These are phyloP conservation scores for Pleuronectes platessa DNA, from an alignment of 2,113 vertebrate species.

Conservation along the genomic window DNA sequence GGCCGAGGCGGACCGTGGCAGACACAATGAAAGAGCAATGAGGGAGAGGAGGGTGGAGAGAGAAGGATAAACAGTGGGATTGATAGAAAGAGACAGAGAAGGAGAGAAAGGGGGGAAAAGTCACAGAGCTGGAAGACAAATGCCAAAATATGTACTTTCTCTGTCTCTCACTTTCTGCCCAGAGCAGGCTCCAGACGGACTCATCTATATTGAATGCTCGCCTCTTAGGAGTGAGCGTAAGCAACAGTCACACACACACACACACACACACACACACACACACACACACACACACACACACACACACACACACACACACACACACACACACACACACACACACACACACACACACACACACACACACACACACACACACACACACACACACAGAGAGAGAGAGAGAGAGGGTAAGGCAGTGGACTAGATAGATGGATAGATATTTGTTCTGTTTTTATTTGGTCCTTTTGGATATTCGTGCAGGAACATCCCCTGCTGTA, in stretches of 20 bases:
- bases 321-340: background rate
- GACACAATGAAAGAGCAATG: slow-evolving; percentile 5
- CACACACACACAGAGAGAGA: background rate
- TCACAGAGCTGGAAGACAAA: slow-evolving; percentile 25
- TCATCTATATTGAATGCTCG: slow-evolving; percentile 69
- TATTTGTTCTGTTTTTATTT: background rate
- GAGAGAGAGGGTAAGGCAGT: background rate
- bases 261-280: background rate
- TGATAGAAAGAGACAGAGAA: background rate
- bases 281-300: too few species aligned
- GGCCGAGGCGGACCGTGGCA: background rate
- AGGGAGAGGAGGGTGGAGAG: background rate
- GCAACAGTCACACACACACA: background rate
- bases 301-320: too few species aligned
- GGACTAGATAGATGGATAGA: background rate
- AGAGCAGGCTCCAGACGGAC: slow-evolving; percentile 59
- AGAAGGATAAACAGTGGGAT: background rate
- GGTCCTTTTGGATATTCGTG: too few species aligned
- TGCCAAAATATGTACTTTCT: slow-evolving; percentile 40
- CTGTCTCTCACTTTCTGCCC: slow-evolving; percentile 22
- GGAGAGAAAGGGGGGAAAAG: background rate
- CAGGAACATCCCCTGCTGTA: too few species aligned
- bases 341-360: too few species aligned
- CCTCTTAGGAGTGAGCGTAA: slow-evolving; percentile 10
- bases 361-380: background rate